Evolutionary conservation across 1,140 invertebrate genomes (phyloP).

Genomic region (Cepaea nemoralis): DNA sequence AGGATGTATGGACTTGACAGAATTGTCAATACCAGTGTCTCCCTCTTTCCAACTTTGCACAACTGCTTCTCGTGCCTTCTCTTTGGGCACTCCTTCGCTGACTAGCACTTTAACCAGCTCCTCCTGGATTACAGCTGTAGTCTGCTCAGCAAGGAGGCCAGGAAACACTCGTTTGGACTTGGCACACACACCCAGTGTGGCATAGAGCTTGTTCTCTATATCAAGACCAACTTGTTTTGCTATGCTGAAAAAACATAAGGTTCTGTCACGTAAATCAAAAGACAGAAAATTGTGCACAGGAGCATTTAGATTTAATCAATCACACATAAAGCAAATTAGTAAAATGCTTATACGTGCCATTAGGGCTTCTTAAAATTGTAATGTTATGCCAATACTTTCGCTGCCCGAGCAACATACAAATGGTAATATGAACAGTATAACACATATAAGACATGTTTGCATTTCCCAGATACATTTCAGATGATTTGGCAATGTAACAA

Average conservation of each 20-base stretch:
- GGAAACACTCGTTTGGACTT: constrained; percentile 64
- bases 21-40: constrained; percentile 51
- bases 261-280: neutral
- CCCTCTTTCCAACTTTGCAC: constrained; percentile 59
- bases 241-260: constrained; percentile 54
- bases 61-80: constrained; percentile 53
- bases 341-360: too few relatives aligned
- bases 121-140: constrained; percentile 63
- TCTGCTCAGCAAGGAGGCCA: constrained; percentile 73
- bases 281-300: too few relatives aligned
- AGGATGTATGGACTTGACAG: constrained; percentile 66
- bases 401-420: too few relatives aligned
- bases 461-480: too few relatives aligned
- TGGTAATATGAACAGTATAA: too few relatives aligned
- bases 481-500: too few relatives aligned
- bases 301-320: too few relatives aligned
- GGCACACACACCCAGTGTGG: constrained; percentile 71
- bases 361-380: too few relatives aligned
- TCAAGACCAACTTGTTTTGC: constrained; percentile 55
- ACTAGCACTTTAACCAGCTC: constrained; percentile 67
- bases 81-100: constrained; percentile 64
- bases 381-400: too few relatives aligned
- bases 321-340: too few relatives aligned
- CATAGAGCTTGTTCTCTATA: constrained; percentile 68
- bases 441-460: too few relatives aligned